phyloP scores from a whole-genome alignment of 2,888 invertebrate genomes.

The Eucera pruinosa region DNA sequence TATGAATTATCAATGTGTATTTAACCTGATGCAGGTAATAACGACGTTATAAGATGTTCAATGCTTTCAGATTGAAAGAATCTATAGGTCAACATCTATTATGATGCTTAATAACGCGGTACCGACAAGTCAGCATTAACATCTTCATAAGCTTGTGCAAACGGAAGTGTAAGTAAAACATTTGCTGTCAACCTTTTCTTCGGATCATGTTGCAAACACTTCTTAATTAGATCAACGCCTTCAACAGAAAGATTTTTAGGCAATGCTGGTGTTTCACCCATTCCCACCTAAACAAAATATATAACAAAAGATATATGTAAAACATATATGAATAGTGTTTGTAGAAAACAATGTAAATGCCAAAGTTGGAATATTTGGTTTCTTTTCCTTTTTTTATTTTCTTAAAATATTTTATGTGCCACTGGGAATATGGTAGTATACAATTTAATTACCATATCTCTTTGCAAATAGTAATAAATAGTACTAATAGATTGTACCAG shows the following conservation, averaged over 20 bases:
- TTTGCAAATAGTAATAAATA: too few species aligned
- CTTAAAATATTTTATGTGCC: too few species aligned
- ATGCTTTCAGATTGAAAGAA: slow-evolving; percentile 29
- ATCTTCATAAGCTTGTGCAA: slow-evolving; percentile 85
- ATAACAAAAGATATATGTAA: too few species aligned
- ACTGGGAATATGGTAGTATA: too few species aligned
- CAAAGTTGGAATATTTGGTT: too few species aligned
- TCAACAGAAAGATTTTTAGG: slow-evolving; percentile 92
- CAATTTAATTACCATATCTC: too few species aligned
- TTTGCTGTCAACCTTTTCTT: slow-evolving; percentile 89
- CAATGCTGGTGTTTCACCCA: slow-evolving; percentile 92
- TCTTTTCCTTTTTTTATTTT: too few species aligned
- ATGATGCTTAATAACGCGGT: slow-evolving; percentile 40
- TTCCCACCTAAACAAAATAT: slow-evolving; percentile 93
- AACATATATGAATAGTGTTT: too few species aligned
- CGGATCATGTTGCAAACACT: slow-evolving; percentile 94
- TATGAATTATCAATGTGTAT: slow-evolving; percentile 13
- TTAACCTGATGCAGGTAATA: slow-evolving; percentile 50
- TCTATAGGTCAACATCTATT: background rate
- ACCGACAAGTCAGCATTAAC: slow-evolving; percentile 75
- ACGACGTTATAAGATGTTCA: slow-evolving; percentile 5
- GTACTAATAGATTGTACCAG: too few species aligned
- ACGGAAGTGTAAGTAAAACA: slow-evolving; percentile 90
- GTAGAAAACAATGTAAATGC: too few species aligned
- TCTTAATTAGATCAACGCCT: slow-evolving; percentile 91